Evolutionary conservation across 2,888 invertebrate genomes (phyloP).

Genomic region (Drosophila phalerata): DNA sequence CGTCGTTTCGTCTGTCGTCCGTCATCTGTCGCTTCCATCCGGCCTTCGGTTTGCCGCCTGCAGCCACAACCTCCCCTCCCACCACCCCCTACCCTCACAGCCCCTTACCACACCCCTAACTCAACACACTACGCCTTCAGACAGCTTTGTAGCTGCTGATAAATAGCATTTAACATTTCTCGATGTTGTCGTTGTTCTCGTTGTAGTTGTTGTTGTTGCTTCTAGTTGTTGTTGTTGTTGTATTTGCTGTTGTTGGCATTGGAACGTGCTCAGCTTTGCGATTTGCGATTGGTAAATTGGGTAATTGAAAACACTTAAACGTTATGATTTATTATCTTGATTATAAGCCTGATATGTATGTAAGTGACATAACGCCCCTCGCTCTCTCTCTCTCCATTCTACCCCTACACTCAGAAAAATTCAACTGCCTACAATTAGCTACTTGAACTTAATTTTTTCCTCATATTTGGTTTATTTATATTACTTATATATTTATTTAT

Average conservation of each 20-base stretch:
- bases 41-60: constrained; percentile 61
- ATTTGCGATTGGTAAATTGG: constrained; percentile 81
- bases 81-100: constrained; percentile 1
- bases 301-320: constrained; percentile 78
- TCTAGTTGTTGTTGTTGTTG: too few species aligned
- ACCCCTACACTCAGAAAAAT: too few species aligned
- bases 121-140: constrained; percentile 3
- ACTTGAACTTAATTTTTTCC: too few species aligned
- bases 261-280: constrained; percentile 75
- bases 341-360: constrained; percentile 40
- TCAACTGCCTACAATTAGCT: too few species aligned
- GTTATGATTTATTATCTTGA: constrained; percentile 76
- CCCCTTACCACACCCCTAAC: background rate
- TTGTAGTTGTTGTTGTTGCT: constrained; percentile 22
- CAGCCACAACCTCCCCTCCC: constrained; percentile 18
- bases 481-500: too few species aligned
- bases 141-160: constrained; percentile 62
- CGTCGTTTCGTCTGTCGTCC: constrained; percentile 27
- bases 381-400: too few species aligned
- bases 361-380: constrained; percentile 26
- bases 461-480: too few species aligned
- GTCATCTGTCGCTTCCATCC: constrained; percentile 57
- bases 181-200: constrained; percentile 28
- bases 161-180: constrained; percentile 74
- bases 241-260: constrained; percentile 37